These are phyloP conservation scores for Andrena flavipes DNA, from an alignment of 2,888 invertebrate species.

Conservation along the genomic window DNA sequence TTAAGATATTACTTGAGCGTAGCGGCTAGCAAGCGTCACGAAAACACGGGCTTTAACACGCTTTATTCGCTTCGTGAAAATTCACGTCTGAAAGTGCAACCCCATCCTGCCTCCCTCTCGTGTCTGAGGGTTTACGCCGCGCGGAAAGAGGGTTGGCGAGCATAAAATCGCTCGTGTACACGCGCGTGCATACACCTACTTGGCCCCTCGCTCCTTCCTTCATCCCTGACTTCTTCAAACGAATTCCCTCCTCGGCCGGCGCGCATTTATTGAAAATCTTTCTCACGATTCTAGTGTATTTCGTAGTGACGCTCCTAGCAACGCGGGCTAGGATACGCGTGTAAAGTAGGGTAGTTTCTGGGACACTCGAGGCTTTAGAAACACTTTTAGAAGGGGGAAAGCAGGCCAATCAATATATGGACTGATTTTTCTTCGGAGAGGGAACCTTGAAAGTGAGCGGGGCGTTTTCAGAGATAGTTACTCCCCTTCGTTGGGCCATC, in stretches of 20 bases:
- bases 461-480: too few relatives aligned
- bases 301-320: background rate
- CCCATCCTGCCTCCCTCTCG: conserved; percentile 56
- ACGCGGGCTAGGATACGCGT: background rate
- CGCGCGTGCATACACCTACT: conserved; percentile 58
- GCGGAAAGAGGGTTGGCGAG: conserved; percentile 67
- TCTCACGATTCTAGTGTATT: conserved; percentile 22
- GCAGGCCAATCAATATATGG: too few relatives aligned
- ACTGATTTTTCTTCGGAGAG: too few relatives aligned
- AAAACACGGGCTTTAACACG: conserved; percentile 66
- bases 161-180: conserved; percentile 65
- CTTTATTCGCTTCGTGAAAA: conserved; percentile 71
- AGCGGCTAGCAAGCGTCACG: conserved; percentile 60
- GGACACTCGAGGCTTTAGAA: too few relatives aligned
- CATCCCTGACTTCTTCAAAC: conserved; percentile 57
- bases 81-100: conserved; percentile 68
- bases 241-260: conserved; percentile 45
- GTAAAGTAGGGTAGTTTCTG: background rate
- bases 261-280: conserved; percentile 43
- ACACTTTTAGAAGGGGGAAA: too few relatives aligned
- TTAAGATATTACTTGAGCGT: conserved; percentile 75
- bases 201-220: conserved; percentile 24
- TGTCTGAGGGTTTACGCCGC: conserved; percentile 68
- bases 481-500: too few relatives aligned
- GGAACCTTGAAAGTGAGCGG: too few relatives aligned